Evolutionary conservation across 2,113 vertebrate species (phyloP), one percentile per base, ranked within the genome.

Genomic region (Xyrauchen texanus): DNA sequence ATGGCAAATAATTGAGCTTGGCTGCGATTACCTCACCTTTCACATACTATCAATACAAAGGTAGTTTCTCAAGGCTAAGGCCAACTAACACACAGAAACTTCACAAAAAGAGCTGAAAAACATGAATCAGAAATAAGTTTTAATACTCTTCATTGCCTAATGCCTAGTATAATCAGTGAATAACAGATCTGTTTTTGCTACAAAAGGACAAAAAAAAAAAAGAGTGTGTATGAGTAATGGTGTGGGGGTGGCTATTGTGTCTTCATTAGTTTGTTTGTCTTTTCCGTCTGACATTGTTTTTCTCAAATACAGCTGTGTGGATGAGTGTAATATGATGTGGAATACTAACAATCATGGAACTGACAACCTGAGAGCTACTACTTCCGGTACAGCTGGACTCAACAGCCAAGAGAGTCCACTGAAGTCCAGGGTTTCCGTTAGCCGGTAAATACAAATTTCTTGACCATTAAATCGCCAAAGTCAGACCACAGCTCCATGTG

Each of bases 341-440:
- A 55, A 84, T 34, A 34, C 21, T 34, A 81, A 68, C 77, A 83
- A 82, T 87, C 85, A 86, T 84, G 78, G 74, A 77, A 12, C 61
- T 71, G 87, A 90, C 86, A 90, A 89, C 84, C 88, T 87, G 81
- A 90, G 76, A 83, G 79, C 77, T 76, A 86, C 86, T 85, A 66
- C 85, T 91, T 93, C 92, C 92, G 92, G 89, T 72, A 83, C 92
- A 93, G 91, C 92, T 93, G 92, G 77, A 82, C 78, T 8, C 75
- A 34, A 3, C 21, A 34, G 21, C 21, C 21, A 34, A 34, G 21
- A 34, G 21, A 34, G 21, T 34, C 21, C 21, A 34, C 21, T 34
- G 21, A 1, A 34, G 21, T 34, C 21, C 21, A 34, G 21, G 21
- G 21, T 34, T 34, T 34, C 21, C 21, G 21, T 34, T 34, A 34